Conservation (phyloP, 2,797 vertebrate genomes). For the Sebastes baramenuke region DNA sequence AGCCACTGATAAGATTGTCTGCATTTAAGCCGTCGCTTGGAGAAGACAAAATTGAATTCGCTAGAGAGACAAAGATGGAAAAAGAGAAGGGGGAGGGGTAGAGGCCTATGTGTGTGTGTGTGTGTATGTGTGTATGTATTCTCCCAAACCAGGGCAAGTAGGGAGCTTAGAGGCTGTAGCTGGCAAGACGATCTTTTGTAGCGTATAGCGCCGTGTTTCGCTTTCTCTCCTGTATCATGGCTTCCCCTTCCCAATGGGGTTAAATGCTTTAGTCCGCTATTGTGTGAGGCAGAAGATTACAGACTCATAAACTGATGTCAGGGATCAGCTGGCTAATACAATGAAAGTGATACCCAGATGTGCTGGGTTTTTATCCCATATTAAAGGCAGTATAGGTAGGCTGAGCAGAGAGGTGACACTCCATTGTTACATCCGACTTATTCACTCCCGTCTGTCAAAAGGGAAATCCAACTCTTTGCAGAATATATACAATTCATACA, state of each 20-base stretch:
- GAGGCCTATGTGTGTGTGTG: slow-evolving; percentile 34
- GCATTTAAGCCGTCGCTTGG: slow-evolving; percentile 81
- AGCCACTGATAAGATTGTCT: slow-evolving; percentile 85
- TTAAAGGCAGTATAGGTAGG: slow-evolving; percentile 66
- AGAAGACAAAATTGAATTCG: slow-evolving; percentile 86
- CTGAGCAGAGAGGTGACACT: slow-evolving; percentile 52
- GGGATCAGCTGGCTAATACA: slow-evolving; percentile 81
- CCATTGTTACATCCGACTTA: slow-evolving; percentile 52
- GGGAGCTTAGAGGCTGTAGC: slow-evolving; percentile 72
- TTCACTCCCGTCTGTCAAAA: slow-evolving; percentile 62
- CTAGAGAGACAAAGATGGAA: slow-evolving; percentile 81
- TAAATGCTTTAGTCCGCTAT: slow-evolving; percentile 80
- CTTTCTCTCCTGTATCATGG: slow-evolving; percentile 68
- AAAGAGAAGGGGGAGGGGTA: slow-evolving; percentile 65
- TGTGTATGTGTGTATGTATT: slow-evolving; percentile 57
- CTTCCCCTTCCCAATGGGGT: slow-evolving; percentile 70
- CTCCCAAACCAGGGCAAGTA: slow-evolving; percentile 74
- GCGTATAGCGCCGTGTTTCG: slow-evolving; percentile 36
- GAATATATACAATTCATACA: slow-evolving; percentile 48
- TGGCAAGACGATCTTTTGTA: slow-evolving; percentile 63
- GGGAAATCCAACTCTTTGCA: slow-evolving; percentile 42
- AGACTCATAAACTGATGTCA: slow-evolving; percentile 84
- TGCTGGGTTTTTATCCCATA: slow-evolving; percentile 64
- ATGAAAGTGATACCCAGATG: slow-evolving; percentile 80
- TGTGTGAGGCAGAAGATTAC: slow-evolving; percentile 81